Evolutionary conservation across 2,113 vertebrate species (phyloP).

Genomic region (Pygoscelis antarcticus): DNA sequence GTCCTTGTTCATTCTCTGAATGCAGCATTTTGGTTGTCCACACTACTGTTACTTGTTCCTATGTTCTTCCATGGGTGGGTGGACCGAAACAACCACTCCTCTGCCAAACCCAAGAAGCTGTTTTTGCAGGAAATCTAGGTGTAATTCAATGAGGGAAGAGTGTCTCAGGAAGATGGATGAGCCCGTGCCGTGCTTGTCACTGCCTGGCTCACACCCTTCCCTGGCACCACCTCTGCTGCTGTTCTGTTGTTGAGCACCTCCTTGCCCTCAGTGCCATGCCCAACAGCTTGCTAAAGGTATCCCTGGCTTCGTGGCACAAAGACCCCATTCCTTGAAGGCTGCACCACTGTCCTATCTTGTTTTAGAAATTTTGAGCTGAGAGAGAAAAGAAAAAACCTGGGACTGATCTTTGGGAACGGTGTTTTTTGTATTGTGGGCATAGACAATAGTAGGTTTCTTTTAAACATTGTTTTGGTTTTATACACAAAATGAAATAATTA

Average conservation of each 20-base stretch:
- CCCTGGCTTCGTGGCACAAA: not conserved
- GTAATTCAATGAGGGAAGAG: not conserved
- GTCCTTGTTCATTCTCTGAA: not conserved
- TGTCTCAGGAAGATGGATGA: not conserved
- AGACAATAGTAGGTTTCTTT: not conserved
- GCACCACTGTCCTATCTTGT: not conserved
- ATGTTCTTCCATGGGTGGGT: not conserved
- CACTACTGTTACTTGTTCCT: fast-evolving
- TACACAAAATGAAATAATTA: not conserved
- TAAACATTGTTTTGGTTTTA: not conserved
- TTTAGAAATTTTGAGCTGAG: not conserved
- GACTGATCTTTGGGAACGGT: not conserved
- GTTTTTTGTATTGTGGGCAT: not conserved
- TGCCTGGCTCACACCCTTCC: not conserved
- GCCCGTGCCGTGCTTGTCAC: fast-evolving
- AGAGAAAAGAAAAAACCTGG: not conserved
- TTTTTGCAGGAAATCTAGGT: not conserved
- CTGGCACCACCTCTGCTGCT: not conserved
- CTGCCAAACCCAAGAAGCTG: not conserved
- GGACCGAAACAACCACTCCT: not conserved
- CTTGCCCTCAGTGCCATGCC: not conserved
- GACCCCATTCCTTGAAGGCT: not conserved
- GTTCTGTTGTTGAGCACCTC: fast-evolving
- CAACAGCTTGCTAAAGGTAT: not conserved
- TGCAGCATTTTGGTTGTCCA: not conserved